Evolutionary conservation across 92 coral and sea anemone species (phyloP), one percentile per base, ranked within the genome.

Genomic region (Phenganax marumi): DNA sequence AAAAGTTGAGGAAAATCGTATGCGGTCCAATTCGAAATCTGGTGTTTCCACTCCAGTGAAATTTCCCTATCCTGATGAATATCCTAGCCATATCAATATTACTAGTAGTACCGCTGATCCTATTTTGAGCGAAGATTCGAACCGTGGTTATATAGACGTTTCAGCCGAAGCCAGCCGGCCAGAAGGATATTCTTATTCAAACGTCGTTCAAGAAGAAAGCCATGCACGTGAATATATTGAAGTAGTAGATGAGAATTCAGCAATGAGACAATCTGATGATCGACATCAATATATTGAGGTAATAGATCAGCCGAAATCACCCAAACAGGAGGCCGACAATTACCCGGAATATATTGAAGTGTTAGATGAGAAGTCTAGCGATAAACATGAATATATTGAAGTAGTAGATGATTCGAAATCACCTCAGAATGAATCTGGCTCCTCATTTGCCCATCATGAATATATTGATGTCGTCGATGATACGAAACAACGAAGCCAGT

Each of bases 381-480:
- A 9, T 6, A 13, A 22, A 21, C 69, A 60, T 14, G 47, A 18
- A 25, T 52, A 75, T 23, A 26, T 77, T 43, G 65, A 54, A 24
- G 68, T 54, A 33, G 6, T 26, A n/a, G 52, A 33, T 57, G 80
- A 49, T 19, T 6, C 8, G 21, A 19, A 69, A 11, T 72, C 25
- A 51, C 8, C 9, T 55, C 12, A 25, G 11, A 72, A 18, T 55
- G 12, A 57, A 6, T 49, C 77, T 8, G 12, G 26, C 39, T 26
- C 33, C 16, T 26, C 19, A 26, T 6, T 17, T 26, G 50, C 13
- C 22, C 3, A 72, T 50, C 64, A 13, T 3, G 26, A 22, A 17
- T 74, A 74, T 33, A 74, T 74, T 3, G 81, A 76, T 8, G 68
- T 76, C 14, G 3, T 76, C 3, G 23, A 11, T 8, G 81, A 76